These are phyloP conservation scores for Seira musarum DNA, from an alignment of 2,888 invertebrate genomes.

Conservation along the genomic window DNA sequence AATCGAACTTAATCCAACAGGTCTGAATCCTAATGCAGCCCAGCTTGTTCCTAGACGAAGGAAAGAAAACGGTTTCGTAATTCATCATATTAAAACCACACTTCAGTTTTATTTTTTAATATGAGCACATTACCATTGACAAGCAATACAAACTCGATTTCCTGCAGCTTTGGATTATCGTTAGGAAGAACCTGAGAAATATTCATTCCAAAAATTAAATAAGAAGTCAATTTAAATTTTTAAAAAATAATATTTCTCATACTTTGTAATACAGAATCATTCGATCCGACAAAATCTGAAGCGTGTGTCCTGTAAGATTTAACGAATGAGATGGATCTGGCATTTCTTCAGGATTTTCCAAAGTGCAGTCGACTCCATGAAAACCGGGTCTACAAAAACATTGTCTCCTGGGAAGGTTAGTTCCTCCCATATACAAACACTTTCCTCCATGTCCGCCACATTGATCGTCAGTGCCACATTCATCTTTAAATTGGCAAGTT, in stretches of 20 bases:
- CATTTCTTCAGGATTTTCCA: slow-evolving; percentile 43
- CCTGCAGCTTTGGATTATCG: slow-evolving; percentile 51
- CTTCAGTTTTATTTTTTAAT: too few relatives aligned
- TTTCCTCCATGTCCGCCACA: slow-evolving; percentile 61
- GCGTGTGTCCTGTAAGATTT: slow-evolving; percentile 58
- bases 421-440: slow-evolving; percentile 68
- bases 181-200: slow-evolving; percentile 40
- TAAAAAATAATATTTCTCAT: slow-evolving; percentile 18
- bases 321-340: slow-evolving; percentile 59
- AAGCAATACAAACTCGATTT: slow-evolving; percentile 79
- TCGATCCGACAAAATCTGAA: slow-evolving; percentile 63
- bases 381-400: slow-evolving; percentile 66
- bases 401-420: slow-evolving; percentile 65
- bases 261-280: slow-evolving; percentile 66
- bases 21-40: slow-evolving; percentile 92
- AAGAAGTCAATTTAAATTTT: too few relatives aligned
- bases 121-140: too few relatives aligned
- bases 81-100: too few relatives aligned
- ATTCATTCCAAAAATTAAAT: slow-evolving; percentile 12
- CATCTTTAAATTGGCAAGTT: slow-evolving; percentile 68
- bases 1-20: slow-evolving; percentile 72
- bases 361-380: slow-evolving; percentile 63
- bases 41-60: too few relatives aligned
- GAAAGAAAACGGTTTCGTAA: too few relatives aligned
- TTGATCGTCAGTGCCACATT: slow-evolving; percentile 64